Evolutionary conservation across 2,113 vertebrate genomes (phyloP).

Genomic region (Austrofundulus limnaeus): DNA sequence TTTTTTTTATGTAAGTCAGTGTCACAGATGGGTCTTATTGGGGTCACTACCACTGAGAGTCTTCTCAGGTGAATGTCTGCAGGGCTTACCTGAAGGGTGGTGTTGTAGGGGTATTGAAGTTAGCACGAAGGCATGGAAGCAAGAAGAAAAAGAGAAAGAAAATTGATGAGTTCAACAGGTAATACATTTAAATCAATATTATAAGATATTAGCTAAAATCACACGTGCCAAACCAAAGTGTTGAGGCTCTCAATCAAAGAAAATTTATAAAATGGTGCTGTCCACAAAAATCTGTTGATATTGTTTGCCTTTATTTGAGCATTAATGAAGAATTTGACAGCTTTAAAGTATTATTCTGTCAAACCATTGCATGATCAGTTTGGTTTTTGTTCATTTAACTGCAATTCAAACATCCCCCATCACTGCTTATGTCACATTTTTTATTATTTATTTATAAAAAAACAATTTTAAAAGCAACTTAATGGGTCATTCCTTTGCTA

Average conservation of each 20-base stretch:
- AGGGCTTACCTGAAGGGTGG: conserved; percentile 64
- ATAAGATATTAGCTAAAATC: conserved; percentile 8
- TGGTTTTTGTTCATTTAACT: conserved; percentile 12
- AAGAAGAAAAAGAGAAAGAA: conserved; percentile 29
- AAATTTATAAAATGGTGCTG: not conserved
- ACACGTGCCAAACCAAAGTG: not conserved
- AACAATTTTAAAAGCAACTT: not conserved
- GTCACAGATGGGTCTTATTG: no score
- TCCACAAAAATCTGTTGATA: conserved; percentile 12
- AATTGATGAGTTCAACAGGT: conserved; percentile 47
- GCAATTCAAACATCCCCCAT: no score
- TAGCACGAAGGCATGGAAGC: not conserved
- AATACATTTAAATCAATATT: conserved; percentile 40
- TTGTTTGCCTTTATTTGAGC: not conserved
- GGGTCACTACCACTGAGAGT: not conserved
- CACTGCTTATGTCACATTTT: no score
- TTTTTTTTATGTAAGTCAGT: not conserved
- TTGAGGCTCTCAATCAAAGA: not conserved
- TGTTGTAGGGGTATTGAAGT: conserved; percentile 30
- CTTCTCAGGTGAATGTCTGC: conserved; percentile 9
- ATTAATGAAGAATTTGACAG: conserved; percentile 6
- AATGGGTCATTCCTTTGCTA: not conserved
- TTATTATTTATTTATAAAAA: not conserved
- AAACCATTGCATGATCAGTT: not conserved
- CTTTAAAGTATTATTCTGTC: conserved; percentile 10